Base-by-base conservation (phyloP, 2,888 invertebrate genomes). In the Pheosia gnoma region DNA sequence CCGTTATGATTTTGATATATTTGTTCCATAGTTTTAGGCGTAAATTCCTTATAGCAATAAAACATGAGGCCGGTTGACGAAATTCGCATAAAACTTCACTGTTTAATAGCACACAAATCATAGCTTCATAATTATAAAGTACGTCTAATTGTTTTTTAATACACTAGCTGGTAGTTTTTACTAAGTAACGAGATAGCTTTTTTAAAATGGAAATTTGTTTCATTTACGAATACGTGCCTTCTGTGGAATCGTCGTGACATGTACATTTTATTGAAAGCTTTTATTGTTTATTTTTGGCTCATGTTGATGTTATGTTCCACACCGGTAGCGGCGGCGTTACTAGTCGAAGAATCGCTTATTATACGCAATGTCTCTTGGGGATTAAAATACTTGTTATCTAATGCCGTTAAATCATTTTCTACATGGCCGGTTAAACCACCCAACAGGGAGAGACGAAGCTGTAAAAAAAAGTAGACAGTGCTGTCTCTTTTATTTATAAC, bases 181-280 rank as follows among this genome's bases (percentile, higher is more conserved):
- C 81, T 90, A 89, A 88, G 85, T 85, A 82, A 86, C 85, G 80
- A 85, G 79, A 88, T 90, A 91, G 91, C 90, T 91, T 92, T 91
- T 91, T 92, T 89, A 90, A 88, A 73, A 25, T 25, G 69, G 66
- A 70, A 73, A 62, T 78, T 79, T 71, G 25, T 75, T 79, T 81
- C 78, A 74, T 75, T 75, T 89, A 88, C 79, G 75, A 83, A 85
- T 86, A 89, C 82, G 93, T 93, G 93, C 93, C 93, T 93, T 91
- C 83, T 77, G 79, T 83, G 84, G 82, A 86, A 74, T 82, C 80
- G 83, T 81, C 81, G 80, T 79, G 78, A 83, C 82, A 78, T 86
- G 85, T 87, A 81, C 79, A 80, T 82, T 83, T 79, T 81, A 84
- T 81, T 77, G 67, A 71, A 64, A 80, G 83, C 83, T 85, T 86